Base-by-base conservation (phyloP, 2,888 invertebrate genomes). In the Lepetodrilus schrolli region DNA sequence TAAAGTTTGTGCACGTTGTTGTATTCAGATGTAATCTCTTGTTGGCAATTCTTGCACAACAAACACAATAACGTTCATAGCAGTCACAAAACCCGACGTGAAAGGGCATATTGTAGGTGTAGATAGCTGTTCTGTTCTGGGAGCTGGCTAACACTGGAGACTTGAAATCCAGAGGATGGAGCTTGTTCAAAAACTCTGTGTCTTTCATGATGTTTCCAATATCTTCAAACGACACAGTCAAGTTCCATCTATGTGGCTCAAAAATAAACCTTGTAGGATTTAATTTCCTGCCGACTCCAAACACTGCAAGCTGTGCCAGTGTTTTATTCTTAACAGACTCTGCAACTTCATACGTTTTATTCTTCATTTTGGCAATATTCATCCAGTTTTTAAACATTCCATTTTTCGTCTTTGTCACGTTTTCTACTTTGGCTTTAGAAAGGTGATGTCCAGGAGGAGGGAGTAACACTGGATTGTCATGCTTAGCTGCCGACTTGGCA, bases 191-290 rank as follows among this genome's bases (percentile, higher is more conserved):
- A 72, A 84, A 84, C 66, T 84, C 74, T 30, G 87, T 87, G 51
- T 87, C 86, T 72, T 86, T 86, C 84, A 87, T 84, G 26, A 87
- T 83, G 66, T 84, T 80, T 2, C 83, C 84, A 23, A 87, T 84
- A 70, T 85, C 86, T 43, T 84, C 83, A 74, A 87, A 74, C 0
- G 86, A 83, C 13, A 87, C 72, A 71, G 82, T 82, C 21, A 87
- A 71, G 58, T 81, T 79, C 84, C 85, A 86, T 26, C 79, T 78
- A 8, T 76, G 75, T 30, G 82, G 83, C 7, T 78, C 78, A 76
- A 79, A 83, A 20, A 84, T 75, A 21, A 83, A 77, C 66, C 82
- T 83, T 10, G 80, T 74, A 66, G 78, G 72, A 37, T 78, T 70
- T 17, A 78, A 79, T 30, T 82, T 78, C 48, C 80, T 80, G 20